Evolutionary conservation across 2,113 vertebrate genomes (phyloP).

Genomic region (Macroglossus sobrinus): DNA sequence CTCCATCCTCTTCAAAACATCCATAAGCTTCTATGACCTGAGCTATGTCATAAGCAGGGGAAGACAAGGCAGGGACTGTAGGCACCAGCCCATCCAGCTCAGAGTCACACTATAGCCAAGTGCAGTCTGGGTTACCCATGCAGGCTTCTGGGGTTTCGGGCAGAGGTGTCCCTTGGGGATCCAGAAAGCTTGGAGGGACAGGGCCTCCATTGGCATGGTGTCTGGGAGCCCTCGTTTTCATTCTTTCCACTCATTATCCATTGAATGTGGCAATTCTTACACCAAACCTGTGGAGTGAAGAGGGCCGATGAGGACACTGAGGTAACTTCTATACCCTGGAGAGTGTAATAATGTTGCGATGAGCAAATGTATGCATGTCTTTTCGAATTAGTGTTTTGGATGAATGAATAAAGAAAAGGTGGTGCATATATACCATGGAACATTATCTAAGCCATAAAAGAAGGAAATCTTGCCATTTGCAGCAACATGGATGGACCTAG

Average conservation of each 20-base stretch:
- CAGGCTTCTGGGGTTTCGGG: too few species aligned
- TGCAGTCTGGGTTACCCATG: accelerated
- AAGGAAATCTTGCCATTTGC: too few species aligned
- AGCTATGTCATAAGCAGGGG: not conserved
- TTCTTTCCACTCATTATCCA: not conserved
- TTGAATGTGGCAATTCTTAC: not conserved
- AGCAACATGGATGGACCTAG: too few species aligned
- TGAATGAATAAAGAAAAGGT: too few species aligned
- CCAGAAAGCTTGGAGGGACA: too few species aligned
- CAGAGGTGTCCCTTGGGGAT: not conserved
- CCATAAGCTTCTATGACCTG: not conserved
- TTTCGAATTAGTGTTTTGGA: too few species aligned
- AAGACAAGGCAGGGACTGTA: not conserved
- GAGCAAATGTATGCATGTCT: too few species aligned
- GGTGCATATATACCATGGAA: too few species aligned
- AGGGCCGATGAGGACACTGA: not conserved
- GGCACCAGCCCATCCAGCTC: not conserved
- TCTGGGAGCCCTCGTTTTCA: not conserved
- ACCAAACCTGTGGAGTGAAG: not conserved
- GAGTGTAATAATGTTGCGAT: too few species aligned
- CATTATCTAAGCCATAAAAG: too few species aligned
- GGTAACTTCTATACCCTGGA: too few species aligned
- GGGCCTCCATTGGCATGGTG: not conserved
- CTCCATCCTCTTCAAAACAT: too few species aligned
- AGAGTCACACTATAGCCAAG: not conserved